These are phyloP conservation scores for Monodelphis domestica DNA, from an alignment of 2,797 vertebrate genomes.

Conservation along the genomic window DNA sequence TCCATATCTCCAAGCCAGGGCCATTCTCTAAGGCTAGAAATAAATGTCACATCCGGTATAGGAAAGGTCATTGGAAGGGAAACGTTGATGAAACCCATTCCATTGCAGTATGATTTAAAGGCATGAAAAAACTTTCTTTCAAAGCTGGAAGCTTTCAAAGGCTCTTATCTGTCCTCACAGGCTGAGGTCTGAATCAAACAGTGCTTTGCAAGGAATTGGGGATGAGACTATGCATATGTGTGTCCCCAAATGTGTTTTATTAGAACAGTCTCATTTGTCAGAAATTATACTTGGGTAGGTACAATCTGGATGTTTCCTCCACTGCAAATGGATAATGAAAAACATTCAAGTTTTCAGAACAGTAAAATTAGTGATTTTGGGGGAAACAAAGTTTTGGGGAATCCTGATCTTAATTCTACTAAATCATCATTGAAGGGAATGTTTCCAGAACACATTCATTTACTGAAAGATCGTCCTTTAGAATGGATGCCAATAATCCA, in stretches of 20 bases:
- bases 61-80: constrained; percentile 20
- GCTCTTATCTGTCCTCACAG: constrained; percentile 50
- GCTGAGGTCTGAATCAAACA: constrained; percentile 57
- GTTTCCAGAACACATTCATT: not conserved
- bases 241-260: constrained; percentile 15
- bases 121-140: constrained; percentile 70
- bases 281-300: constrained; percentile 32
- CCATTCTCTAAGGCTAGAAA: constrained; percentile 27
- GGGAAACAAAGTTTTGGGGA: constrained; percentile 33
- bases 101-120: constrained; percentile 59
- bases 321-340: constrained; percentile 16
- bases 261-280: constrained; percentile 15
- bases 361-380: not conserved
- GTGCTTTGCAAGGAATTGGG: constrained; percentile 13
- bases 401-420: not conserved
- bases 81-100: constrained; percentile 31
- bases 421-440: not conserved
- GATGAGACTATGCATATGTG: not conserved
- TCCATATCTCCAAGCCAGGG: constrained; percentile 52
- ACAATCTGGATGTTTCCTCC: not conserved
- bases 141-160: constrained; percentile 45
- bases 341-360: constrained; percentile 26
- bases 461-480: not conserved
- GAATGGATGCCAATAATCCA: not conserved
- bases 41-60: constrained; percentile 42